Evolutionary conservation across 2,888 invertebrate species (phyloP), one percentile per base, ranked within the genome.

Genomic region (Portevinia maculata): DNA sequence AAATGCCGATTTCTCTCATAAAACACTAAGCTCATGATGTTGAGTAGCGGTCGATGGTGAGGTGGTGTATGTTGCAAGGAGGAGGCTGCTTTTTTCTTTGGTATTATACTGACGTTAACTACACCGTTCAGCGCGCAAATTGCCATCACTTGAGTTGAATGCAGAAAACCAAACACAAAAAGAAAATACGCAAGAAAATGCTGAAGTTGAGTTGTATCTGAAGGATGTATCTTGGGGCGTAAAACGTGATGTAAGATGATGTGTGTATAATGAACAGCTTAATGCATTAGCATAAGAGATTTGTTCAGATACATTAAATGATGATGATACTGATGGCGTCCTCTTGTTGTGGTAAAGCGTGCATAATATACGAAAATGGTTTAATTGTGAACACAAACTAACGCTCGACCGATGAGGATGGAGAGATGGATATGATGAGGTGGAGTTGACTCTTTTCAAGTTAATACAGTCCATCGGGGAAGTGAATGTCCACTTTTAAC

Each of bases 211-310:
- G 55, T 53, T 52, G 60, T 53, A 46, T 76, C 60, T 69, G 46
- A 76, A 69, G 67, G 53, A 46, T 62, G 69, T 76, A 76, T 76
- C 76, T 76, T 62, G 69, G 11, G 48, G 59, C 76, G 76, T 69
- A 60, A 69, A 76, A 76, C 76, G 79, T 79, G 67, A n/a, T 79
- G 67, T 67, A 62, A 79, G 79, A 79, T 74, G 52, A 74, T 79
- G 74, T 79, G 74, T 75, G 62, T 67, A n/a, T n/a, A 81, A 81
- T 81, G 70, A 81, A 70, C 69, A 81, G 70, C 75, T 81, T 70
- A 75, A 81, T 70, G 64, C 52, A 70, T 70, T 59, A 81, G 52
- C 75, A 76, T 76, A 53, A 69, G 76, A 76, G 53, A 67, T 75
- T 75, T 65, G 64, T 65, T 74, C 57, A 75, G 59, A 76, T 70